Evolutionary conservation across 1,140 invertebrate genomes (phyloP).

Genomic region (Trachymyrmex cornetzi): DNA sequence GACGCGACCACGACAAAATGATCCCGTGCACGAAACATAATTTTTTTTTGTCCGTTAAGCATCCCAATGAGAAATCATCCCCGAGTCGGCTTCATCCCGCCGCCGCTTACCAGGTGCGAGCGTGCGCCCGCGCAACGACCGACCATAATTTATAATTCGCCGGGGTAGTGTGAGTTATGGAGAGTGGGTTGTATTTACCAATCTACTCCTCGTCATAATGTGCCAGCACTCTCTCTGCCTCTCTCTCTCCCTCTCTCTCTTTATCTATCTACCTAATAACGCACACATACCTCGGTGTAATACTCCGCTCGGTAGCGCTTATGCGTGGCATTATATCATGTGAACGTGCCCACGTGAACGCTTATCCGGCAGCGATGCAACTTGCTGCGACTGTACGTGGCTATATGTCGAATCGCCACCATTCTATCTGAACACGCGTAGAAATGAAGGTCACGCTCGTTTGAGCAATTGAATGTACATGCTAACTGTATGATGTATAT

Average conservation of each 20-base stretch:
- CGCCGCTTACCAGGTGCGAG: slow-evolving; percentile 70
- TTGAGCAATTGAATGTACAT: background rate
- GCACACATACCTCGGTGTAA: slow-evolving; percentile 36
- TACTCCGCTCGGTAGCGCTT: slow-evolving; percentile 61
- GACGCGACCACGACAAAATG: slow-evolving; percentile 12
- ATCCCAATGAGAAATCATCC: slow-evolving; percentile 69
- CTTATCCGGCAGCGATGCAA: slow-evolving; percentile 16
- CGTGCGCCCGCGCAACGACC: slow-evolving; percentile 29
- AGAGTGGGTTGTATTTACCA: slow-evolving; percentile 62
- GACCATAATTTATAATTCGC: slow-evolving; percentile 74
- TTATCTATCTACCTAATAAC: slow-evolving; percentile 41
- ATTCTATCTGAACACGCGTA: background rate
- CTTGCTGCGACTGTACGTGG: background rate
- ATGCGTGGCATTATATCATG: slow-evolving; percentile 61
- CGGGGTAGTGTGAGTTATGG: slow-evolving; percentile 69
- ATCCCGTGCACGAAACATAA: slow-evolving; percentile 35
- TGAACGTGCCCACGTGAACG: slow-evolving; percentile 39
- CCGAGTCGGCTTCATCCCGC: slow-evolving; percentile 33
- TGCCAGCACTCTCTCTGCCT: slow-evolving; percentile 6
- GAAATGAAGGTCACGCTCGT: slow-evolving; percentile 36
- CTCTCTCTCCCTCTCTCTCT: slow-evolving; percentile 9
- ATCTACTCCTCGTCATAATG: slow-evolving; percentile 68
- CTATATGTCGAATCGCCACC: slow-evolving; percentile 5
- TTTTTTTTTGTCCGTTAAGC: slow-evolving; percentile 54
- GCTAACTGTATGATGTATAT: background rate